phyloP scores from a whole-genome alignment of 2,113 vertebrate genomes.

The Tyto alba region DNA sequence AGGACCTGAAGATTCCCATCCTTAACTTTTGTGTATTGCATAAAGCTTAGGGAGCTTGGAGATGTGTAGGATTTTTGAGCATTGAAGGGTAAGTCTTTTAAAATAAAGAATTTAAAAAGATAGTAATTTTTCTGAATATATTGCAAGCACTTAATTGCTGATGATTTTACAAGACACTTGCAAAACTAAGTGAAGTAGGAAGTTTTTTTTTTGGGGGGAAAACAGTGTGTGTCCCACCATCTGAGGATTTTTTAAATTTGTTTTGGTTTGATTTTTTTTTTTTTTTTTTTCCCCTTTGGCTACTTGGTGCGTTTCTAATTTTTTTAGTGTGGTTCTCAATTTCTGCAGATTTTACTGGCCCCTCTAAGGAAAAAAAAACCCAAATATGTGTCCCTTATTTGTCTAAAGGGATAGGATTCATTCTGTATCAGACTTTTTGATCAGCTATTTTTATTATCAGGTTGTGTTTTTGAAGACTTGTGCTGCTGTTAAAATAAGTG shows the following conservation, averaged over 20 bases:
- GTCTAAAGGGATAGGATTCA: neutral
- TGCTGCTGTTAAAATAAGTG: neutral
- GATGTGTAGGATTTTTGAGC: neutral
- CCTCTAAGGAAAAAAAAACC: neutral
- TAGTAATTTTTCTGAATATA: neutral
- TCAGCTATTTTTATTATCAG: neutral
- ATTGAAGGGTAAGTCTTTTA: neutral
- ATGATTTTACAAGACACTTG: neutral
- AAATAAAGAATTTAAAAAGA: neutral
- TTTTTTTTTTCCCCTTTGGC: accelerated
- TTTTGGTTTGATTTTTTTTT: neutral
- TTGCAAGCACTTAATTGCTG: neutral
- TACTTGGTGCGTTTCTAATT: neutral
- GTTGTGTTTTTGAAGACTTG: neutral
- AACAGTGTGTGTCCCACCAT: neutral
- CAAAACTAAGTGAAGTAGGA: neutral
- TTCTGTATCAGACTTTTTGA: neutral
- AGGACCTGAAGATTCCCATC: neutral
- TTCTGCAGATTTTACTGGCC: neutral
- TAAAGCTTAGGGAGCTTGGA: neutral
- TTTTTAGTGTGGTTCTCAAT: neutral
- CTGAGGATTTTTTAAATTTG: neutral
- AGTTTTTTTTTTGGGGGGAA: neutral
- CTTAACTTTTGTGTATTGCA: neutral
- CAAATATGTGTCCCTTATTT: neutral